Evolutionary conservation across 1,140 invertebrate genomes (phyloP), one percentile per base, ranked within the genome.

Genomic region (Trichonephila clavata): DNA sequence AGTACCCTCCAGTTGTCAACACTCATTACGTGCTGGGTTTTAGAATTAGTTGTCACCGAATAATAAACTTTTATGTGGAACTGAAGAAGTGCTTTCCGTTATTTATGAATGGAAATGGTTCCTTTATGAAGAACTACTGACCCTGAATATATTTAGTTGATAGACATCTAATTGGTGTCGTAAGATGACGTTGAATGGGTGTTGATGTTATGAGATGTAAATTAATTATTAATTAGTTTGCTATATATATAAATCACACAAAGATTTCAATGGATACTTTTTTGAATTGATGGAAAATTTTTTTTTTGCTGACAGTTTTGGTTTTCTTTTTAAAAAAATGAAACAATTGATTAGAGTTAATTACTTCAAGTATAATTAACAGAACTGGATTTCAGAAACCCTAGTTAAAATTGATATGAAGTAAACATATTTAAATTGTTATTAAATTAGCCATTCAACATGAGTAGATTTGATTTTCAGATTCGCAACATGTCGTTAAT

Each of bases 21-120:
- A 32, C 71, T 77, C 32, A 77, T 77, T 77, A 77, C 71, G 71
- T 77, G 71, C 71, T 14, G 32, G 27, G 32, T 77, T 77, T 77
- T 20, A 77, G 71, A 77, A 32, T 77, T 27, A 18, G 71, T 77
- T 77, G 71, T 77, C 71, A 2, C 16, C 13, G 71, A 27, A 77
- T 27, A 77, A 77, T 77, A 77, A 77, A 77, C 71, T 77, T 77
- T 77, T 77, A 32, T 16, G 18, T 32, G 32, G 16, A 39, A 77
- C 27, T 77, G 13, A 39, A 13, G 27, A 77, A 32, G 71, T 27
- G 0, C 27, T 39, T 77, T 77, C 71, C 71, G 71, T 77, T 77
- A 77, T 18, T 77, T 77, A 14, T 77, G 71, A 39, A 77, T 77
- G 32, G n/a, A 32, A 18, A 7, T 39, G 14, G 16, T 32, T 77